Conservation (phyloP, 2,888 invertebrate species). For the Pimpla rufipes region DNA sequence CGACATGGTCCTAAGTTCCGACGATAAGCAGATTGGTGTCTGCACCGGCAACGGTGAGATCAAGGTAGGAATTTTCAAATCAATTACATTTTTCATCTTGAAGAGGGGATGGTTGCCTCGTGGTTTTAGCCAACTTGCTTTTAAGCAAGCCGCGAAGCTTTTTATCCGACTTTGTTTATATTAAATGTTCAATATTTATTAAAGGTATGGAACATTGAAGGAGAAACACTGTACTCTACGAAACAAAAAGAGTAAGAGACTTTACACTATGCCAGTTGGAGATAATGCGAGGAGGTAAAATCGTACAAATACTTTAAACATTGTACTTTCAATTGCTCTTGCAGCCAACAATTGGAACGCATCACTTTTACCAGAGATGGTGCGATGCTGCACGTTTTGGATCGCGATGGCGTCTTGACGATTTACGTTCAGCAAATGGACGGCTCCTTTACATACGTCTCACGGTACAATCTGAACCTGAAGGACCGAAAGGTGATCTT, state of each 20-base stretch:
- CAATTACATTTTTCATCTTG: background rate
- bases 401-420: constrained; percentile 77
- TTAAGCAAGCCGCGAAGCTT: no score
- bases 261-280: background rate
- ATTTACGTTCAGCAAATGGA: constrained; percentile 57
- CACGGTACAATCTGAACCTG: constrained; percentile 76
- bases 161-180: background rate
- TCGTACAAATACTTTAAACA: no score
- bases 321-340: constrained; percentile 32
- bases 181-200: constrained; percentile 44
- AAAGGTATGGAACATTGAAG: constrained; percentile 79
- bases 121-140: background rate
- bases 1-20: constrained; percentile 59
- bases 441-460: constrained; percentile 65
- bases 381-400: constrained; percentile 78
- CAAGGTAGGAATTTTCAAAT: constrained; percentile 72
- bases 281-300: background rate
- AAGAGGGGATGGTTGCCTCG: background rate
- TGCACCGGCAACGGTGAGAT: constrained; percentile 79
- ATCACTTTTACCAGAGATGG: constrained; percentile 73
- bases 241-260: constrained; percentile 65
- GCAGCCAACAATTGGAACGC: constrained; percentile 66
- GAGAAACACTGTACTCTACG: constrained; percentile 64
- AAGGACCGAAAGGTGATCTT: constrained; percentile 75
- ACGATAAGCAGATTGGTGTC: constrained; percentile 77